Evolutionary conservation across 2,797 vertebrate species (phyloP).

Genomic region (Anolis apletophallus): DNA sequence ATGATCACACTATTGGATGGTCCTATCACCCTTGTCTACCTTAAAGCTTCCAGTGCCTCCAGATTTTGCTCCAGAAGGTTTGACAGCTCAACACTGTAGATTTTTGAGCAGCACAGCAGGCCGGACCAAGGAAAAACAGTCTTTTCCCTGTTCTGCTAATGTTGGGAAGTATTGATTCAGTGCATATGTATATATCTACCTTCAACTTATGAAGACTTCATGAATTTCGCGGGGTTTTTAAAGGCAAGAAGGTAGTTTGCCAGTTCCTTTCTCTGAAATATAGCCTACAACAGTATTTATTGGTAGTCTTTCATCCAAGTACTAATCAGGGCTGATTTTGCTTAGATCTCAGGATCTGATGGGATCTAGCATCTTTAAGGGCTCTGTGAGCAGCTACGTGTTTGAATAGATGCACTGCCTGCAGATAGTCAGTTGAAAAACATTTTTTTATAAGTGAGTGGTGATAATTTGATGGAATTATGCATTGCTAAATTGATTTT

Average conservation of each 20-base stretch:
- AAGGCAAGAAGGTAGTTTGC: too few species aligned
- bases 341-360: too few species aligned
- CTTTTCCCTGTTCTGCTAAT: background rate
- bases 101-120: background rate
- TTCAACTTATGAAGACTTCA: too few species aligned
- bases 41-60: background rate
- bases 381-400: background rate
- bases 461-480: background rate
- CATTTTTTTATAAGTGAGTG: background rate
- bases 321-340: too few species aligned
- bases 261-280: too few species aligned
- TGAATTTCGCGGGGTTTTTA: too few species aligned
- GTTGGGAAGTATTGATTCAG: background rate
- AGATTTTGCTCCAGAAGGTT: background rate
- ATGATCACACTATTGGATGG: background rate
- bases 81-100: background rate
- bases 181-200: too few species aligned
- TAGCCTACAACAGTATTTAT: too few species aligned
- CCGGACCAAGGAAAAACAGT: background rate
- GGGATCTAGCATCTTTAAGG: too few species aligned
- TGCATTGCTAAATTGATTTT: background rate
- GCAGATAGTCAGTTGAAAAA: background rate
- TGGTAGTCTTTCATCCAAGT: too few species aligned
- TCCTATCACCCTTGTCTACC: background rate
- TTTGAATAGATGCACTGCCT: background rate